Evolutionary conservation across 1,140 invertebrate species (phyloP).

Genomic region (Drosophila simulans): DNA sequence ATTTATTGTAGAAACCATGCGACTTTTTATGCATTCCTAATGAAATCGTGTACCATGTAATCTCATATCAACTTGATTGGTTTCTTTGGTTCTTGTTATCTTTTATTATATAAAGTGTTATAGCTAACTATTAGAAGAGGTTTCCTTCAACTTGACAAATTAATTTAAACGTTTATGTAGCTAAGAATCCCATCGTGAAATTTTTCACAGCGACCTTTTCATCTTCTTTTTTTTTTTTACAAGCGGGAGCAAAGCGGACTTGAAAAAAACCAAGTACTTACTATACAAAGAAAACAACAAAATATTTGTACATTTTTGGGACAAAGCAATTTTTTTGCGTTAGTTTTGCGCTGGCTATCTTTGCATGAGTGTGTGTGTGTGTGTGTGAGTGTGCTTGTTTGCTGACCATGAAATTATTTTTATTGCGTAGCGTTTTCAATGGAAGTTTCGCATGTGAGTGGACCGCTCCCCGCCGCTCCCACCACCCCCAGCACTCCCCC

Average conservation of each 20-base stretch:
- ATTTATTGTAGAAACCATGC: no score
- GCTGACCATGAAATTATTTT: conserved; percentile 73
- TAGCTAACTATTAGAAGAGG: no score
- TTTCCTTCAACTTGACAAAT: neutral
- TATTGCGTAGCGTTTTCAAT: conserved; percentile 60
- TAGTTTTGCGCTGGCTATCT: conserved; percentile 49
- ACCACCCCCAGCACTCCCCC: neutral
- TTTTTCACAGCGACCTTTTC: neutral
- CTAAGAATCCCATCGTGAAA: neutral
- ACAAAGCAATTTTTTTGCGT: conserved; percentile 59
- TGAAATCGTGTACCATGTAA: neutral
- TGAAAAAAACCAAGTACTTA: conserved; percentile 8
- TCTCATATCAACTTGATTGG: neutral
- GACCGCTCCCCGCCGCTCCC: neutral
- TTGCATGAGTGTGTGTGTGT: conserved; percentile 7
- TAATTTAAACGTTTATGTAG: neutral
- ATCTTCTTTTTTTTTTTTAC: neutral
- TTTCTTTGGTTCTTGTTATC: no score
- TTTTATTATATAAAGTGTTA: no score
- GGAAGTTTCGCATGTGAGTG: conserved; percentile 16
- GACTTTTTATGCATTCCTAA: no score
- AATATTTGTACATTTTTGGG: conserved; percentile 49
- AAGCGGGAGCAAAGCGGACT: conserved; percentile 4
- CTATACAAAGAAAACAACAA: conserved; percentile 14
- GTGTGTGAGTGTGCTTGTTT: conserved; percentile 32